Conservation (phyloP, 2,797 vertebrate species). For the Uromys caudimaculatus region DNA sequence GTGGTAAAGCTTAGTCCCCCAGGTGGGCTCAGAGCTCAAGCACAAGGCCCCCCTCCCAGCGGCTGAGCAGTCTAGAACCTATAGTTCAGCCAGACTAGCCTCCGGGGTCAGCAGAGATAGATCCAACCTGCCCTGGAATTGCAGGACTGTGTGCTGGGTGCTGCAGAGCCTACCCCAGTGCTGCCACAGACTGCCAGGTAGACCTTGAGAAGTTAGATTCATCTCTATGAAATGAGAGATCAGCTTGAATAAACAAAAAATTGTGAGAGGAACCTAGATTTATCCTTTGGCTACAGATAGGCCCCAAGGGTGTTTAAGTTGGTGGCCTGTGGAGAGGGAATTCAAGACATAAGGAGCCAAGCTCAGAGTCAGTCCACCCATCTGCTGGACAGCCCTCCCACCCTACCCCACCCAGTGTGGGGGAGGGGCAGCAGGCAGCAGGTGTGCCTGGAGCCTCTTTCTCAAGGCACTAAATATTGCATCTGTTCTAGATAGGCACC, state of each 20-base stretch:
- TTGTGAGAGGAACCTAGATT: neutral
- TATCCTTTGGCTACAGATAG: neutral
- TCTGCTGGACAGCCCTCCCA: neutral
- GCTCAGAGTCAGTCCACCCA: slow-evolving; percentile 45
- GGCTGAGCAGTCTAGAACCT: neutral
- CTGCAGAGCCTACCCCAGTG: neutral
- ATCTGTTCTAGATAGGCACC: slow-evolving; percentile 75
- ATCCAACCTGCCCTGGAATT: neutral
- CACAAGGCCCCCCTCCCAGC: neutral
- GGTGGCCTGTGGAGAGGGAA: neutral
- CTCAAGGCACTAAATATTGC: slow-evolving; percentile 67
- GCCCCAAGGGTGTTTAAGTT: neutral
- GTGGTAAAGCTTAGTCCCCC: neutral
- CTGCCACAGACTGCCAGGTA: neutral
- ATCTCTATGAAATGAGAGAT: neutral
- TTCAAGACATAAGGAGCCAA: neutral
- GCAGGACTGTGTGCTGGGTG: neutral
- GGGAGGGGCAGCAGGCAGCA: slow-evolving; percentile 45
- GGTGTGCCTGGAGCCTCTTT: slow-evolving; percentile 46
- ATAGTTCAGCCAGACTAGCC: neutral
- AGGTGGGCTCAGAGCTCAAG: neutral
- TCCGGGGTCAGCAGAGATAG: neutral
- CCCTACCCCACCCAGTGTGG: neutral
- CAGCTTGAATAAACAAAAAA: neutral
- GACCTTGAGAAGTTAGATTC: neutral